These are phyloP conservation scores for Drosophila seguyi DNA, from an alignment of 1,140 invertebrate species.

Conservation along the genomic window DNA sequence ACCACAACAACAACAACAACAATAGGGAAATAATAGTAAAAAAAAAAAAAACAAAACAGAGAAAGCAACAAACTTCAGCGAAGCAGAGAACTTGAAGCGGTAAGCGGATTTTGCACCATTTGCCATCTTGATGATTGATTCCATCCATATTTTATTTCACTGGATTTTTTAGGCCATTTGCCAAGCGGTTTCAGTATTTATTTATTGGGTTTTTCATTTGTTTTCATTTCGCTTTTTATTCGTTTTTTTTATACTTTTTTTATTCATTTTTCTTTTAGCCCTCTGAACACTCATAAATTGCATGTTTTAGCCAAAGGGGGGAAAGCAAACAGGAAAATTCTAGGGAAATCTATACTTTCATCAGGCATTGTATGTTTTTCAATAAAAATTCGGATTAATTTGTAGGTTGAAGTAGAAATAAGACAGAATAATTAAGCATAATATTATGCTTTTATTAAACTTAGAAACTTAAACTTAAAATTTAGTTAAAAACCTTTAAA, in stretches of 20 bases:
- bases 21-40: not conserved
- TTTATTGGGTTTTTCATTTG: slow-evolving; percentile 11
- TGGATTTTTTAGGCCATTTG: slow-evolving; percentile 27
- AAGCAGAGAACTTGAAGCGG: slow-evolving; percentile 1
- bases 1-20: not conserved
- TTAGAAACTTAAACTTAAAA: too few species aligned
- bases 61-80: not conserved
- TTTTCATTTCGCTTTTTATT: not conserved
- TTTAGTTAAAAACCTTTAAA: too few species aligned
- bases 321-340: not conserved
- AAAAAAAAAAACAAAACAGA: not conserved
- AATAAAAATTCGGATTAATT: not conserved
- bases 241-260: too few species aligned
- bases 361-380: not conserved
- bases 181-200: slow-evolving; percentile 25
- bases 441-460: too few species aligned
- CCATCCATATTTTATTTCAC: slow-evolving; percentile 24
- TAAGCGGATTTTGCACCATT: slow-evolving; percentile 34
- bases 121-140: slow-evolving; percentile 29
- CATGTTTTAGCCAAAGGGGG: not conserved
- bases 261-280: not conserved
- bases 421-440: not conserved
- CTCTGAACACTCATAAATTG: not conserved
- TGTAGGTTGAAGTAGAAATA: not conserved
- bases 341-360: not conserved